Evolutionary conservation across 2,797 vertebrate species (phyloP).

Genomic region (Bufotes viridis): DNA sequence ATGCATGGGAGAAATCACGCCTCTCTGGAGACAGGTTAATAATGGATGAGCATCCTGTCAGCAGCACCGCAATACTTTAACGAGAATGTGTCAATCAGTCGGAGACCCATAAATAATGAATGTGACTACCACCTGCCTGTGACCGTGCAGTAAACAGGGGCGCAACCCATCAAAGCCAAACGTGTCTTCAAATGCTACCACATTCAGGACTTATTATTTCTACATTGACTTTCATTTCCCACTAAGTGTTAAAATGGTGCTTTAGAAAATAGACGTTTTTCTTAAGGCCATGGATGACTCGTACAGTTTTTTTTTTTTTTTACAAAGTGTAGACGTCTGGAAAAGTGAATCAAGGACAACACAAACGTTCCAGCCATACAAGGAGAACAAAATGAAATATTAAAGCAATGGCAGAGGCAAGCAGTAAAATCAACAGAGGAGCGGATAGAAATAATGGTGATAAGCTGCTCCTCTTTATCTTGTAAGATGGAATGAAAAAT

Average conservation of each 20-base stretch:
- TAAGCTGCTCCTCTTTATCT: constrained; percentile 15
- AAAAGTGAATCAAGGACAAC: constrained; percentile 41
- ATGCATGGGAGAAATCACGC: constrained; percentile 13
- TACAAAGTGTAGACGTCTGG: background rate
- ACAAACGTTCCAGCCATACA: constrained; percentile 20
- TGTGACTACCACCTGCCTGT: background rate
- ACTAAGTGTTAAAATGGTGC: background rate
- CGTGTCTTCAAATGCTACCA: background rate
- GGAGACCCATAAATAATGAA: constrained; percentile 9
- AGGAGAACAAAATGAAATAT: constrained; percentile 28
- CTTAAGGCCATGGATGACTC: constrained; percentile 14
- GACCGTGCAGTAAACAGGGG: background rate
- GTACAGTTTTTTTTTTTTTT: background rate
- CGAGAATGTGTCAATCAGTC: constrained; percentile 23
- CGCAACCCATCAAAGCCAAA: background rate
- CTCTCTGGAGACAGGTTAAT: background rate
- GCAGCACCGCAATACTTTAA: background rate
- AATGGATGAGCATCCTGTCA: background rate
- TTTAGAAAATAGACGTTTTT: constrained; percentile 15
- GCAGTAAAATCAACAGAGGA: background rate
- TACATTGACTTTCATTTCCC: background rate
- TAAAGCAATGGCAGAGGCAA: background rate
- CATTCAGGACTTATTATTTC: background rate
- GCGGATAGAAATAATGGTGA: constrained; percentile 11
- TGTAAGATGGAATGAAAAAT: background rate